These are phyloP conservation scores for Adelphocoris suturalis DNA, from an alignment of 2,888 invertebrate species.

Conservation along the genomic window DNA sequence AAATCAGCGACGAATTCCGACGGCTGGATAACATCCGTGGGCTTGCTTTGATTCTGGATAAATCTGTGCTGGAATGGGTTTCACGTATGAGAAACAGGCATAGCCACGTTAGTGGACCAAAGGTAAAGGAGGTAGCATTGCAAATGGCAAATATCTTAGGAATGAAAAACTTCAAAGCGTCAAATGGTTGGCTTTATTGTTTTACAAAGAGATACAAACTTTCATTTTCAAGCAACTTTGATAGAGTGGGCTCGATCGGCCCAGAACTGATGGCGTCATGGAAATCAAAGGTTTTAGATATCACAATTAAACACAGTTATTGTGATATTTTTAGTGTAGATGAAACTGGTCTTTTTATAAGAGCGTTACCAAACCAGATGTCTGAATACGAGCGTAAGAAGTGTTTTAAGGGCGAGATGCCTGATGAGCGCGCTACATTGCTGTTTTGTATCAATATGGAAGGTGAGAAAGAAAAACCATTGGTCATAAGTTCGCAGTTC, in stretches of 20 bases:
- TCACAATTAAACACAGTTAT: not conserved
- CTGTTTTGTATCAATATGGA: not conserved
- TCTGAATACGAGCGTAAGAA: not conserved
- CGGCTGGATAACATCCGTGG: not conserved
- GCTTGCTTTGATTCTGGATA: not conserved
- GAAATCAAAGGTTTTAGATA: not conserved
- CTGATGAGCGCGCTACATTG: not conserved
- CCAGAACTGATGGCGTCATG: not conserved
- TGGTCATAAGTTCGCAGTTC: not conserved
- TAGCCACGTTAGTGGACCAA: not conserved
- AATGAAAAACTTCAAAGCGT: not conserved
- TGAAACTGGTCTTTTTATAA: not conserved
- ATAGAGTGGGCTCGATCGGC: not conserved
- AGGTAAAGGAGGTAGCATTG: not conserved
- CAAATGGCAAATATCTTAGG: not conserved
- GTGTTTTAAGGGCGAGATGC: not conserved
- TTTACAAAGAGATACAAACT: not conserved
- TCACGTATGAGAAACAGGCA: not conserved
- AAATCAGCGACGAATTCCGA: not conserved
- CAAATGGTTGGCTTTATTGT: not conserved
- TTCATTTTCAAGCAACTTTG: not conserved
- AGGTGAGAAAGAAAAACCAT: not conserved
- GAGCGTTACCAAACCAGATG: not conserved
- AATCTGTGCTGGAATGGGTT: not conserved
- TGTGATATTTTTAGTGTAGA: not conserved